phyloP scores from a whole-genome alignment of 1,140 invertebrate genomes.

The Chrysopa pallens region DNA sequence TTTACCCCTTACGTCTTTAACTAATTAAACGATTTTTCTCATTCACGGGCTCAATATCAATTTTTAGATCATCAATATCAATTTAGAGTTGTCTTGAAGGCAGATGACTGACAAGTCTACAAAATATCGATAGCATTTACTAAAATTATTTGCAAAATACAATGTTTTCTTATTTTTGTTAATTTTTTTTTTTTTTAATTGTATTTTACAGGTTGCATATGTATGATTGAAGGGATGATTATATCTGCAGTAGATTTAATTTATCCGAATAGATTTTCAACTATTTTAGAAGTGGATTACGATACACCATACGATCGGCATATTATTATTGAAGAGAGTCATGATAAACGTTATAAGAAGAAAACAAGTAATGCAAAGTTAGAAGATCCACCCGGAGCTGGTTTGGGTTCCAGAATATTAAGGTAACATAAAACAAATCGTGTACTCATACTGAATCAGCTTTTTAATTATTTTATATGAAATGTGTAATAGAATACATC shows the following conservation, averaged over 20 bases:
- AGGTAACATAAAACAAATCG: conserved; percentile 21
- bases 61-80: too few relatives aligned
- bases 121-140: too few relatives aligned
- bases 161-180: too few relatives aligned
- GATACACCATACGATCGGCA: conserved; percentile 85
- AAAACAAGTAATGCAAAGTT: conserved; percentile 34
- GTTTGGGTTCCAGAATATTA: conserved; percentile 38
- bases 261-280: conserved; percentile 81
- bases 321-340: conserved; percentile 77
- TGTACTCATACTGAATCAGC: too few relatives aligned
- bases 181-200: background rate
- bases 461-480: too few relatives aligned
- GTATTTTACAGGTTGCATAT: conserved; percentile 45
- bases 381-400: conserved; percentile 36
- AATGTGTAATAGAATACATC: too few relatives aligned
- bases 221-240: conserved; percentile 51
- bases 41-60: too few relatives aligned
- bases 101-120: too few relatives aligned
- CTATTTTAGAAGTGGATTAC: conserved; percentile 83
- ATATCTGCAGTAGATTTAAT: conserved; percentile 69
- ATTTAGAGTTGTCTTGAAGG: too few relatives aligned
- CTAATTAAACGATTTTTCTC: too few relatives aligned
- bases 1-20: too few relatives aligned
- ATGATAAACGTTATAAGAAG: conserved; percentile 46
- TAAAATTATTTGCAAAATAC: too few relatives aligned